Percentiles rank a stretch among this genome's conserved stretches.
These are phyloP conservation scores for Todiramphus saurophagus DNA, from an alignment of 2,113 vertebrate genomes.

Conservation along the genomic window DNA sequence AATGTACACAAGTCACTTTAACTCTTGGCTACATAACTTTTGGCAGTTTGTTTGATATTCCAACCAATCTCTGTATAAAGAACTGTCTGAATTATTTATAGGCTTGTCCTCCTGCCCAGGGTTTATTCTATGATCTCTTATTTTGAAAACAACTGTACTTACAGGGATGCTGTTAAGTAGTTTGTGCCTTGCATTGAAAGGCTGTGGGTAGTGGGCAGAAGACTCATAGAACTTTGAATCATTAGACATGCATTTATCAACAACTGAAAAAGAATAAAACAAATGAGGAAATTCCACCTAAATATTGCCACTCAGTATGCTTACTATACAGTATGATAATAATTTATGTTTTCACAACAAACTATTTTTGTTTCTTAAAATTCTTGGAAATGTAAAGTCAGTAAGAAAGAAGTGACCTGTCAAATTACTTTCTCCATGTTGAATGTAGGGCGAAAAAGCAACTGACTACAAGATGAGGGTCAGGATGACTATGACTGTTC, in stretches of 20 bases:
- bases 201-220: background rate
- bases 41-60: conserved; percentile 60
- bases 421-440: background rate
- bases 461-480: background rate
- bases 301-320: background rate
- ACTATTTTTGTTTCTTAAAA: background rate
- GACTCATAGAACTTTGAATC: background rate
- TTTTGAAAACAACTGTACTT: conserved; percentile 50
- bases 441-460: background rate
- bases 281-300: background rate
- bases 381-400: background rate
- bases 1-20: conserved; percentile 49
- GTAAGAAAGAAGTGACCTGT: background rate
- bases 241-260: background rate
- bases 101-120: conserved; percentile 52
- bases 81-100: conserved; percentile 59
- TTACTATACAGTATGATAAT: background rate
- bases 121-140: conserved; percentile 34
- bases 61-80: conserved; percentile 49
- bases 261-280: background rate
- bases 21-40: conserved; percentile 37
- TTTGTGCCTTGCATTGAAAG: background rate
- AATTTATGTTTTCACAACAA: background rate
- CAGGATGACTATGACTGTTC: background rate
- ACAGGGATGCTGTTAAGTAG: background rate